These are phyloP conservation scores for Carassius gibelio DNA, from an alignment of 2,113 vertebrate species.

Conservation along the genomic window DNA sequence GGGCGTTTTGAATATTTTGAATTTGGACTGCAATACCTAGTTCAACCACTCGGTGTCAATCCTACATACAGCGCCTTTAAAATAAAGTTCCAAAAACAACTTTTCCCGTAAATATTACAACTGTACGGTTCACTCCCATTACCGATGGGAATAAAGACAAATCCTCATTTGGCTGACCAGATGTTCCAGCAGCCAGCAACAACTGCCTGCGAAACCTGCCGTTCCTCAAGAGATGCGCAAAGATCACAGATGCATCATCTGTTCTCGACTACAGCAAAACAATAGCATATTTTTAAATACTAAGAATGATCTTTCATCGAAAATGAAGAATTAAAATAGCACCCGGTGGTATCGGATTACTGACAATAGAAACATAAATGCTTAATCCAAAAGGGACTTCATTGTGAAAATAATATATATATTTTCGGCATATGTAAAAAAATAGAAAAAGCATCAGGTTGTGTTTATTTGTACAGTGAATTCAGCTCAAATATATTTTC, in stretches of 20 bases:
- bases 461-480: slow-evolving; percentile 47
- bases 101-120: slow-evolving; percentile 68
- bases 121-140: slow-evolving; percentile 40
- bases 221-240: slow-evolving; percentile 56
- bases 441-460: slow-evolving; percentile 47
- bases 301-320: slow-evolving; percentile 2
- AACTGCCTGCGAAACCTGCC: slow-evolving; percentile 67
- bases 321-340: not conserved
- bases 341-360: not conserved
- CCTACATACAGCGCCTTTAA: no score
- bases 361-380: not conserved
- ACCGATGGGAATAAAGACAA: slow-evolving; percentile 54
- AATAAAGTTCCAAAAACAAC: slow-evolving; percentile 67
- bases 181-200: slow-evolving; percentile 71
- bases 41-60: no score
- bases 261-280: slow-evolving; percentile 53
- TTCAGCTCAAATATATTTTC: slow-evolving; percentile 56
- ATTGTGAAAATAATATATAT: not conserved
- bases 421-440: slow-evolving; percentile 13
- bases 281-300: slow-evolving; percentile 25
- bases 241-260: slow-evolving; percentile 55
- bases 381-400: not conserved
- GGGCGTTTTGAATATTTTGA: no score
- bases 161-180: slow-evolving; percentile 67
- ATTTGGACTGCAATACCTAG: no score